Conservation (phyloP, 2,797 vertebrate species). For the Chelidonichthys spinosus region DNA sequence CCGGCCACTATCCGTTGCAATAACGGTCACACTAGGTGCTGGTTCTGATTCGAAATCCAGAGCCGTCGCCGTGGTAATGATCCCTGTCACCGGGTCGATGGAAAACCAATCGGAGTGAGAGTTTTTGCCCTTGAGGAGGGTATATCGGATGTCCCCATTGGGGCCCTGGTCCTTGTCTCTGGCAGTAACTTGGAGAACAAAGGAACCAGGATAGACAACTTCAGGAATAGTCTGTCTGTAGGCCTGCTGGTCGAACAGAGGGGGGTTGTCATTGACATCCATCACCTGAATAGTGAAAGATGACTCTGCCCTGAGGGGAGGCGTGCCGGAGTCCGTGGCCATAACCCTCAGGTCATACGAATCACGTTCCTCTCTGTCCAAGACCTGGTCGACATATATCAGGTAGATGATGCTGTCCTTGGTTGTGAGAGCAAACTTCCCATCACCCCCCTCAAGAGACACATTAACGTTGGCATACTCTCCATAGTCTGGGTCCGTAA, state of each 20-base stretch:
- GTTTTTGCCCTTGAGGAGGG: constrained; percentile 85
- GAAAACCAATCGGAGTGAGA: constrained; percentile 92
- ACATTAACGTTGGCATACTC: constrained; percentile 98
- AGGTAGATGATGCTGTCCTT: constrained; percentile 99
- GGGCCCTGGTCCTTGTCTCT: constrained; percentile 95
- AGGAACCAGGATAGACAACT: constrained; percentile 94
- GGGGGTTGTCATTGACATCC: constrained; percentile 96
- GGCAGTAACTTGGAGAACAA: constrained; percentile 95
- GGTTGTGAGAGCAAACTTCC: constrained; percentile 97
- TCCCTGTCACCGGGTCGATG: constrained; percentile 92
- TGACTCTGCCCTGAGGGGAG: constrained; percentile 93
- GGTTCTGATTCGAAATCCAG: constrained; percentile 95
- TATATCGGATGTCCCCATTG: constrained; percentile 93
- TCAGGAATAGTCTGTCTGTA: constrained; percentile 95
- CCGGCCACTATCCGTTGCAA: constrained; percentile 90
- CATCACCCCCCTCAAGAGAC: constrained; percentile 95
- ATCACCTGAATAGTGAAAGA: constrained; percentile 96
- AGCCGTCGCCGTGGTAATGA: constrained; percentile 91
- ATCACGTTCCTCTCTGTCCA: constrained; percentile 95
- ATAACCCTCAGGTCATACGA: constrained; percentile 94
- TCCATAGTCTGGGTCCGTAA: constrained; percentile 96
- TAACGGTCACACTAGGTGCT: constrained; percentile 89
- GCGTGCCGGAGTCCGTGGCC: constrained; percentile 94
- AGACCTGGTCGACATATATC: constrained; percentile 93
- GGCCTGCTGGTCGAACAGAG: constrained; percentile 92